Conservation (phyloP, 2,888 invertebrate genomes). For the Erebia palarica region DNA sequence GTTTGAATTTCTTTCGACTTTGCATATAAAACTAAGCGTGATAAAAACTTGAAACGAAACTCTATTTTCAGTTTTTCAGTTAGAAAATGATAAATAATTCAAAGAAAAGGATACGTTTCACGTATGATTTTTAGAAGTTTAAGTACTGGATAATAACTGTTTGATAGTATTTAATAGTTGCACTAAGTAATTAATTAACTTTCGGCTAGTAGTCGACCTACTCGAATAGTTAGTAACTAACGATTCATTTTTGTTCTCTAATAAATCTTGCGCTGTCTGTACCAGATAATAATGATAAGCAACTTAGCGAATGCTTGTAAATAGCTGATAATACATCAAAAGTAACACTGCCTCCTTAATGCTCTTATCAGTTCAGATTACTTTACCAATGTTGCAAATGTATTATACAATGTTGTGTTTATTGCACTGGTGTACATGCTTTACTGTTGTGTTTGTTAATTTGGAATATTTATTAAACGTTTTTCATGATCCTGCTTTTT, state of each 20-base stretch:
- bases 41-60: too few species aligned
- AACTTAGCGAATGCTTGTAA: slow-evolving; percentile 61
- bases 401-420: slow-evolving; percentile 10
- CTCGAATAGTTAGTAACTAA: too few species aligned
- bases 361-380: slow-evolving; percentile 17
- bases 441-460: slow-evolving; percentile 69
- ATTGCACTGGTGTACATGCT: slow-evolving; percentile 43
- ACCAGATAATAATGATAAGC: slow-evolving; percentile 33
- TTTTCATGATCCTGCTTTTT: slow-evolving; percentile 55
- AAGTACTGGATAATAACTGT: too few species aligned
- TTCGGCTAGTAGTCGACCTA: too few species aligned
- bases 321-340: slow-evolving; percentile 54
- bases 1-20: too few species aligned
- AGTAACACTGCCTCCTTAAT: slow-evolving; percentile 34
- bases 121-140: too few species aligned
- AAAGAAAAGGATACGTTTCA: too few species aligned
- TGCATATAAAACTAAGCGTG: too few species aligned
- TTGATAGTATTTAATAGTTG: too few species aligned
- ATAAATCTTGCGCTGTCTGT: neutral
- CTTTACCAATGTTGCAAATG: neutral
- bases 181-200: too few species aligned
- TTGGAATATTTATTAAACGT: slow-evolving; percentile 72
- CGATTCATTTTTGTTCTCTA: neutral
- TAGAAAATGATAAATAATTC: too few species aligned
- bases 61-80: too few species aligned